Percentiles rank a stretch among this genome's conserved stretches.
Conservation (phyloP, 2,113 vertebrate species). For the Stomatorhinus ivindoensis region DNA sequence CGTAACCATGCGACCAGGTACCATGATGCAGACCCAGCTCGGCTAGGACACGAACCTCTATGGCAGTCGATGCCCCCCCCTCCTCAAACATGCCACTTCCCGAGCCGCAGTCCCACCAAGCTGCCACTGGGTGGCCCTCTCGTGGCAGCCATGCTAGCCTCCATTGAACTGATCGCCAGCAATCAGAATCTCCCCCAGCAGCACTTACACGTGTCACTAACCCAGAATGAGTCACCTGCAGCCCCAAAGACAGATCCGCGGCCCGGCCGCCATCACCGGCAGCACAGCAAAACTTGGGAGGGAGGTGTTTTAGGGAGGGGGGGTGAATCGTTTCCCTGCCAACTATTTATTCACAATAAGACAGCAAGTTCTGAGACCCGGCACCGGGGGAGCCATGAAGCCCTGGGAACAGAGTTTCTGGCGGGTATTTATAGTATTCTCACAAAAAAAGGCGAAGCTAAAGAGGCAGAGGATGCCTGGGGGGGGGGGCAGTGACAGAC, state of each 20-base stretch:
- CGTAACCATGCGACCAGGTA: too few relatives aligned
- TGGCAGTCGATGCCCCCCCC: background rate
- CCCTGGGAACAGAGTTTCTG: conserved; percentile 36
- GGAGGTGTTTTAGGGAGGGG: background rate
- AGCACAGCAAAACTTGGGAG: background rate
- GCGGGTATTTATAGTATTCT: conserved; percentile 37
- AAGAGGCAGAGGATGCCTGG: conserved; percentile 1
- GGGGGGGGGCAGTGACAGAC: conserved; percentile 11
- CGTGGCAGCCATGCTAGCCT: background rate
- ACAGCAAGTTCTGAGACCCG: conserved; percentile 36
- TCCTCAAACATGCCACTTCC: background rate
- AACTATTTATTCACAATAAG: conserved; percentile 41
- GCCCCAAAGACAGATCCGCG: background rate
- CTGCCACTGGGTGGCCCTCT: background rate
- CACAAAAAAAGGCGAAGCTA: conserved; percentile 24
- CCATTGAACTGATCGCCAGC: background rate
- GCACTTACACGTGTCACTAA: conserved; percentile 10
- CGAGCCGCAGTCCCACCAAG: background rate
- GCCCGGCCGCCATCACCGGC: background rate
- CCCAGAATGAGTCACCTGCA: conserved; percentile 13
- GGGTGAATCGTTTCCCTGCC: conserved; percentile 13
- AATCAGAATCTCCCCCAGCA: background rate
- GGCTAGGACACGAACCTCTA: background rate
- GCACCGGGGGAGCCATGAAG: conserved; percentile 36
- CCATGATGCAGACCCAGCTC: too few relatives aligned